Evolutionary conservation across 2,113 vertebrate genomes (phyloP), one percentile per base, ranked within the genome.

Genomic region (Crotalus tigris): DNA sequence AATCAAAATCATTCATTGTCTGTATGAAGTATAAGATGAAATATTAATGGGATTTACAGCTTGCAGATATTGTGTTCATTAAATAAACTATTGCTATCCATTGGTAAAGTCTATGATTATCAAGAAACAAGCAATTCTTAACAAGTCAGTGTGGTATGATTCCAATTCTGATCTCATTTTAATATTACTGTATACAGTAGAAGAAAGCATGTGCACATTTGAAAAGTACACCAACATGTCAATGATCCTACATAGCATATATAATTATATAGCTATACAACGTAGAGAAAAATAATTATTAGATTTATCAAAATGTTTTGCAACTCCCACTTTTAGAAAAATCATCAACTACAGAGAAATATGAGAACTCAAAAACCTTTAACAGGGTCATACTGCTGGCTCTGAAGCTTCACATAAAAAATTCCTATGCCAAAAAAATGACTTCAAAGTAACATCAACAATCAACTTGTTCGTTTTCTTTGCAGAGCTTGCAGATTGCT

Each of bases 1-100:
- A 99, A 97, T 99, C 99, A 96, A 99, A 99, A 98, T 99, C 99
- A 96, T 99, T 99, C 99, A 99, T 99, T 94, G 99, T 99, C 99
- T 99, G 94, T 44, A 97, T 95, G 44, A 87, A 95, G 29, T 19
- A 95, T 92, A 89, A 94, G 69, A 96, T 69, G 7, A 97, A 87
- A 9, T 81, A 95, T 95, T 54, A 95, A 26, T 49, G 94, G 93
- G 92, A 91, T 57, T 86, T 59, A 75, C 0, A 4, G 24, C 85
- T 88, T 49, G 1, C 85, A 75, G 49, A 92, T 95, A n/a, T 26
- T 94, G 19, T 26, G 91, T 4, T 33, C 3, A 91, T 54, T 89
- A 0, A 3, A 91, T 89, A 0, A 3, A 91, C 46, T 12, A 2
- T 75, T 54, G 44, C 3, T 4, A 0, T 29, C 54, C 13, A 29